These are phyloP conservation scores for Cerastis rubricosa DNA, from an alignment of 2,888 invertebrate species.

Conservation along the genomic window DNA sequence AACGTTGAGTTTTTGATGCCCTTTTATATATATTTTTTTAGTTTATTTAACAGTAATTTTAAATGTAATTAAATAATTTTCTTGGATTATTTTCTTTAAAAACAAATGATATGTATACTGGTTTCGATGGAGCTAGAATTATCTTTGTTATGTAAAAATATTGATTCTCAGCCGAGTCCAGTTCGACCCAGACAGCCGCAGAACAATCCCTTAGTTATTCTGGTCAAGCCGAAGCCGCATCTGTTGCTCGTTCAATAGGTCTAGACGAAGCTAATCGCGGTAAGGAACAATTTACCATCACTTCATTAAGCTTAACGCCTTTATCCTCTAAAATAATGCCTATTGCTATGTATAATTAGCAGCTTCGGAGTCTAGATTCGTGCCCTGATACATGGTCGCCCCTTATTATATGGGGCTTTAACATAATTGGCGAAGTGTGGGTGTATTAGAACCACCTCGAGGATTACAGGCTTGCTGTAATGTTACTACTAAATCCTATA, in stretches of 20 bases:
- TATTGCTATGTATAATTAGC: neutral
- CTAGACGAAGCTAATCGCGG: neutral
- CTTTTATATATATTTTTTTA: too few species aligned
- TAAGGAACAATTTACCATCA: neutral
- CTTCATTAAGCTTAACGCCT: constrained; percentile 1
- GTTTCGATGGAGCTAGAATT: neutral
- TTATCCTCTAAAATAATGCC: neutral
- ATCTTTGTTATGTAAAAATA: neutral
- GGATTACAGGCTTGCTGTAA: too few species aligned
- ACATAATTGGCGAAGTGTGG: neutral
- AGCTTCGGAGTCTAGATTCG: neutral
- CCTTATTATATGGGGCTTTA: neutral
- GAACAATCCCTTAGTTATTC: constrained; percentile 22
- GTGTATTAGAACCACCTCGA: too few species aligned
- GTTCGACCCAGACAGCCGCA: neutral
- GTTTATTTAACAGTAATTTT: too few species aligned
- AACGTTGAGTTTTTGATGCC: too few species aligned
- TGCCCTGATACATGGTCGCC: neutral
- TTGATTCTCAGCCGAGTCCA: neutral
- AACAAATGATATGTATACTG: neutral
- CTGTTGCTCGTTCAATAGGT: constrained; percentile 12
- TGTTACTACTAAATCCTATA: too few species aligned
- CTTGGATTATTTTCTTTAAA: neutral
- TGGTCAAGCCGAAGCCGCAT: constrained; percentile 13
- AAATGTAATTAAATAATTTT: neutral